These are phyloP conservation scores for Drosophila neocordata DNA, from an alignment of 1,140 invertebrate genomes.

Conservation along the genomic window DNA sequence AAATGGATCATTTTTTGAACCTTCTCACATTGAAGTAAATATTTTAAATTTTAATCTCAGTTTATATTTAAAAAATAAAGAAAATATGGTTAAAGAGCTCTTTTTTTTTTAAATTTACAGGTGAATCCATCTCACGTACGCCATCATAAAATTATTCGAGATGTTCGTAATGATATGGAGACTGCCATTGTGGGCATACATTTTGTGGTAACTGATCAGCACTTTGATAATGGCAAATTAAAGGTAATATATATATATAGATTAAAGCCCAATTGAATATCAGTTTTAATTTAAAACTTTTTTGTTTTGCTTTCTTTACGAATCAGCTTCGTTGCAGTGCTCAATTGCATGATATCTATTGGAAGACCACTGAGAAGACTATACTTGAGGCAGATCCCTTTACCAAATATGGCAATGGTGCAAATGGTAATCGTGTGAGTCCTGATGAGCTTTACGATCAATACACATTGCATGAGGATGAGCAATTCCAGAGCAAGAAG, in stretches of 20 bases:
- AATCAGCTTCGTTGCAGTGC: conserved; percentile 85
- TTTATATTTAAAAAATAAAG: too few relatives aligned
- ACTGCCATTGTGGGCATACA: conserved; percentile 83
- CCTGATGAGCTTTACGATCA: conserved; percentile 77
- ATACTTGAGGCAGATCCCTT: conserved; percentile 83
- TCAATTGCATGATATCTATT: conserved; percentile 85
- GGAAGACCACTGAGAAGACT: conserved; percentile 85
- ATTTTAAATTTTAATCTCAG: too few relatives aligned
- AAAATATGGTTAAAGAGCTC: too few relatives aligned
- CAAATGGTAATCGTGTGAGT: conserved; percentile 63
- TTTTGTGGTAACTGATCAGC: conserved; percentile 84
- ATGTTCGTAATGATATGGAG: conserved; percentile 76
- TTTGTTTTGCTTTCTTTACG: not conserved
- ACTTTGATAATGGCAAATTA: conserved; percentile 85
- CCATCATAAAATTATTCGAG: conserved; percentile 72
- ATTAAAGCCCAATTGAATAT: not conserved
- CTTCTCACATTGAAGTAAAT: too few relatives aligned
- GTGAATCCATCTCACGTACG: conserved; percentile 77
- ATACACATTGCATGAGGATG: conserved; percentile 74
- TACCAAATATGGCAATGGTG: conserved; percentile 42
- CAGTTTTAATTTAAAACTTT: too few relatives aligned
- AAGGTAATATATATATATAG: conserved; percentile 70
- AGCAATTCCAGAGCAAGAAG: conserved; percentile 71
- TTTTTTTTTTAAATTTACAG: too few relatives aligned
- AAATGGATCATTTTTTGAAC: too few relatives aligned